phyloP scores from a whole-genome alignment of 1,140 invertebrate genomes.

The Asbolus verrucosus region DNA sequence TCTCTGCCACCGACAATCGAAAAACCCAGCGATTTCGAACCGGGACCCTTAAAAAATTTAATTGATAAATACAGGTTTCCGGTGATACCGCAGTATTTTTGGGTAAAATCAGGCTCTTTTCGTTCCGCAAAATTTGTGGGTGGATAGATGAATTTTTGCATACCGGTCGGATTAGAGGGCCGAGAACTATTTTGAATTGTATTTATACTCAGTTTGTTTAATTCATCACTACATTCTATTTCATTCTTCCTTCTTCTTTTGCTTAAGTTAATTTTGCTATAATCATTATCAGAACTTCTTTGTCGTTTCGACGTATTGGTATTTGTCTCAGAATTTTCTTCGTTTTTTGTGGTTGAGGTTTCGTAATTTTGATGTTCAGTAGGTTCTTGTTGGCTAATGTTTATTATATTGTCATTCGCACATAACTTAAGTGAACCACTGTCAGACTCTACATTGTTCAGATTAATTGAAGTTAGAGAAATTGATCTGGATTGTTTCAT shows the following conservation, averaged over 20 bases:
- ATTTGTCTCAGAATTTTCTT: too few species aligned
- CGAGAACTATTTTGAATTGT: too few species aligned
- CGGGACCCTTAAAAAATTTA: slow-evolving; percentile 76
- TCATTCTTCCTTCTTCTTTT: too few species aligned
- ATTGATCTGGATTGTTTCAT: slow-evolving; percentile 12
- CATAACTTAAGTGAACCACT: too few species aligned
- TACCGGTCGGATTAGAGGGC: too few species aligned
- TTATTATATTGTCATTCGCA: too few species aligned
- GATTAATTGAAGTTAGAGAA: background rate
- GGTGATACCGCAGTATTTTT: slow-evolving; percentile 6
- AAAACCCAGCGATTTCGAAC: slow-evolving; percentile 80
- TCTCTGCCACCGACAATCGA: slow-evolving; percentile 84
- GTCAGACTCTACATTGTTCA: background rate
- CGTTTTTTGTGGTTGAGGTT: too few species aligned
- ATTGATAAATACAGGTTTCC: slow-evolving; percentile 63
- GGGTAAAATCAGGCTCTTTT: background rate
- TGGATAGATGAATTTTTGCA: slow-evolving; percentile 56
- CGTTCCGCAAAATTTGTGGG: background rate
- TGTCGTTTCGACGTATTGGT: too few species aligned
- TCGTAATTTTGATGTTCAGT: too few species aligned
- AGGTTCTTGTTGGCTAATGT: too few species aligned
- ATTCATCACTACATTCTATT: slow-evolving; percentile 9
- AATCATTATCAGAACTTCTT: too few species aligned
- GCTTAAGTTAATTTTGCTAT: too few species aligned
- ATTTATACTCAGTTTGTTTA: background rate